Evolutionary conservation across 2,113 vertebrate species (phyloP).

Genomic region (Anguilla japonica): DNA sequence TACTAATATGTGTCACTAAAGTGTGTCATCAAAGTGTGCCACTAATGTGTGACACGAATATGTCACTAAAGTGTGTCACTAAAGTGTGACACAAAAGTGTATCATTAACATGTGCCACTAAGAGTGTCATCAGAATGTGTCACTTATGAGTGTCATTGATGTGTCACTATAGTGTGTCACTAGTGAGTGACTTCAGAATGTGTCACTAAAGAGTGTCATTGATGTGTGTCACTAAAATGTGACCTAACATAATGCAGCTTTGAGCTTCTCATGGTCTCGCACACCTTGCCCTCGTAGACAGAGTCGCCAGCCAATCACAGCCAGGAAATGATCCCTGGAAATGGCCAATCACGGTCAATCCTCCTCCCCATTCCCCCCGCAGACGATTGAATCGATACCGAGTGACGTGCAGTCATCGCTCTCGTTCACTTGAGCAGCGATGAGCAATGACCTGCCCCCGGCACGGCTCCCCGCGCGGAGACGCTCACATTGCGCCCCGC

Average conservation of each 20-base stretch:
- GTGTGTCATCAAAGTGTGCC: too few species aligned
- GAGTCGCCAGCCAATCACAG: background rate
- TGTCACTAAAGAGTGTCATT: background rate
- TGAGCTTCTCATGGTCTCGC: background rate
- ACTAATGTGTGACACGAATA: too few species aligned
- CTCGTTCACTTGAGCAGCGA: constrained; percentile 48
- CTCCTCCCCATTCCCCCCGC: constrained; percentile 25
- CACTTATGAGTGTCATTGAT: too few species aligned
- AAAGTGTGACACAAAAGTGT: too few species aligned
- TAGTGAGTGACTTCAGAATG: background rate
- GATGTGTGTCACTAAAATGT: too few species aligned
- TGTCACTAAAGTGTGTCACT: too few species aligned
- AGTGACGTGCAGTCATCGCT: constrained; percentile 54
- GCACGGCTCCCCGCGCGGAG: constrained; percentile 40
- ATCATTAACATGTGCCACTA: too few species aligned
- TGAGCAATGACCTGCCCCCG: constrained; percentile 49
- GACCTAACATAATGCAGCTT: too few species aligned
- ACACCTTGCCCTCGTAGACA: background rate
- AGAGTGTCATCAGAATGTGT: too few species aligned
- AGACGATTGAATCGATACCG: constrained; percentile 60
- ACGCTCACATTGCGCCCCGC: constrained; percentile 5
- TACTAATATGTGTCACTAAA: too few species aligned
- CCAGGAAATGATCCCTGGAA: background rate
- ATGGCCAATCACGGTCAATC: background rate
- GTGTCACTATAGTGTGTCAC: background rate